Base-by-base conservation (phyloP, 2,888 invertebrate genomes). In the Protophormia terraenovae region DNA sequence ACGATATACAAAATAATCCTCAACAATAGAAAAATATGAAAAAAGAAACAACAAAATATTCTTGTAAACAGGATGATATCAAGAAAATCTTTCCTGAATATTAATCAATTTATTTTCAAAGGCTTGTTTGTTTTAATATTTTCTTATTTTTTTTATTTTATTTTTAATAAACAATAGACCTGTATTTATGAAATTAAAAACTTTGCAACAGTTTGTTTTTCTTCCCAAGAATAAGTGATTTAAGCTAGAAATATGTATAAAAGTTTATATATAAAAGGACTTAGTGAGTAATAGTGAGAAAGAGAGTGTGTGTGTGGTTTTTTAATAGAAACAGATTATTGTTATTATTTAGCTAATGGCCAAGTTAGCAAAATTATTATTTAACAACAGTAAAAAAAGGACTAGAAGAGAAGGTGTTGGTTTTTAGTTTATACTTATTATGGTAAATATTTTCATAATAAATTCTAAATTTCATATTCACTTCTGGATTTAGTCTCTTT, bases 181-280 rank as follows among this genome's bases (percentile, higher is more conserved):
- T 29, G 16, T 45, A 41, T 64, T 64, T 64, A 64, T 64, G 41
- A 41, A 41, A 41, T 64, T 64, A 64, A 64, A 64, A 64, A 64
- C n/a, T 64, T 64, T 64, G 6, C 19, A 38, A 62, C 35, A 22
- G 27, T 27, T 53, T 14, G 4, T 14, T 8, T 41, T 14, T 5
- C 47, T 47, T 2, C 2, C 8, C 1, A 47, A 41, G 10, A 41
- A 41, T 41, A 14, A 10, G 3, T 12, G 14, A 41, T 5, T 41
- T 7, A 47, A 47, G 47, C 8, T 19, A 47, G 19, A 47, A 19
- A 27, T 55, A 24, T n/a, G n/a, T n/a, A n/a, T n/a, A n/a, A n/a
- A n/a, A n/a, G n/a, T n/a, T n/a, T n/a, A n/a, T n/a, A n/a, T n/a
- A n/a, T n/a, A n/a, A n/a, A n/a, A n/a, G n/a, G n/a, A n/a, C n/a